phyloP scores from a whole-genome alignment of 2,888 invertebrate genomes.

The Leptopilina myrica region DNA sequence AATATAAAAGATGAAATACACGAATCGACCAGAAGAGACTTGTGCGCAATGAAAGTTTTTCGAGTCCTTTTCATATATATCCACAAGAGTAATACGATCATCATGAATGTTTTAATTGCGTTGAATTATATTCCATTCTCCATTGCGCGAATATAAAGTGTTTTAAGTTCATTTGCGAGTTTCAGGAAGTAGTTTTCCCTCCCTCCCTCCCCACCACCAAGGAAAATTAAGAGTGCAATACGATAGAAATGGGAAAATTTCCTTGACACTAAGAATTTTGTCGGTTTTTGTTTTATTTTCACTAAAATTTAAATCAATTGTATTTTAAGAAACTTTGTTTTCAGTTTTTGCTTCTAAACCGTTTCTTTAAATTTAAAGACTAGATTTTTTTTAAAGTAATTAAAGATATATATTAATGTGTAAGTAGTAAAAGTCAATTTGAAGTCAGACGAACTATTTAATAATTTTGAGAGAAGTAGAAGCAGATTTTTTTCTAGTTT shows the following conservation, averaged over 20 bases:
- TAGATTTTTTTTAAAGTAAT: too few species aligned
- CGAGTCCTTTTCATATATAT: constrained; percentile 4
- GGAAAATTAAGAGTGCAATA: not conserved
- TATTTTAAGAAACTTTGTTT: too few species aligned
- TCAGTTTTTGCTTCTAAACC: too few species aligned
- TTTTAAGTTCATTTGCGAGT: constrained; percentile 26
- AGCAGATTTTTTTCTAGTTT: too few species aligned
- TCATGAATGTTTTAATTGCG: constrained; percentile 52
- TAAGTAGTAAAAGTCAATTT: too few species aligned
- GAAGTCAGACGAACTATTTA: too few species aligned
- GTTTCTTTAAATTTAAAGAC: too few species aligned
- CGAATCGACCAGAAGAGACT: constrained; percentile 48
- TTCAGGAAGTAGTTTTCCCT: constrained; percentile 8
- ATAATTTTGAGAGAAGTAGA: too few species aligned
- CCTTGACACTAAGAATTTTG: too few species aligned
- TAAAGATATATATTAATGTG: too few species aligned
- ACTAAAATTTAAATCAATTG: not conserved
- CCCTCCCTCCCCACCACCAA: too few species aligned
- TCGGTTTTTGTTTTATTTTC: too few species aligned
- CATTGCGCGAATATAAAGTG: not conserved
- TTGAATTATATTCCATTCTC: constrained; percentile 42
- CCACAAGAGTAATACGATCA: constrained; percentile 37
- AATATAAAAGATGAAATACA: constrained; percentile 57
- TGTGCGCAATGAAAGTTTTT: constrained; percentile 27
- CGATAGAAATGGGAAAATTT: not conserved